Evolutionary conservation across 2,888 invertebrate species (phyloP), one percentile per base, ranked within the genome.

Genomic region (Hemistola chrysoprasaria): DNA sequence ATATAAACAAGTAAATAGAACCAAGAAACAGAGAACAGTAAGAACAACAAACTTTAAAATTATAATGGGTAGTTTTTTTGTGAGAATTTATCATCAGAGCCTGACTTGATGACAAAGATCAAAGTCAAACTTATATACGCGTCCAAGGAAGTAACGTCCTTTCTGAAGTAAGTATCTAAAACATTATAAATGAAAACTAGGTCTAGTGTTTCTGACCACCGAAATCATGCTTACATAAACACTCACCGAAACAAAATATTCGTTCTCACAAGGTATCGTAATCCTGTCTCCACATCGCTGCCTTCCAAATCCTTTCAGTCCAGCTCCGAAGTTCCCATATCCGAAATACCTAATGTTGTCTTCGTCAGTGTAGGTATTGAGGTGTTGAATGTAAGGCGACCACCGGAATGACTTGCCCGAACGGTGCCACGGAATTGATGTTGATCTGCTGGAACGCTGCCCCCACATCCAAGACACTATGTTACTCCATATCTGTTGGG

Each of bases 191-290:
- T 7, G 4, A 26, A 25, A n/a, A 22, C 9, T n/a, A n/a, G n/a
- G n/a, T n/a, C n/a, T n/a, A n/a, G n/a, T n/a, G n/a, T n/a, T n/a
- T n/a, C n/a, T n/a, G n/a, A n/a, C n/a, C 25, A 8, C 23, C 25
- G 6, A 6, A 22, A 28, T 25, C n/a, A 24, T 11, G 1, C 6
- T 9, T 3, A 27, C 11, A 28, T 8, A 22, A 22, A 26, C 11
- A 75, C 82, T 84, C 53, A 92, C 94, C 85, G 93, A 92, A 43
- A 96, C 91, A 64, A 96, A 93, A 67, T 96, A 95, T 63, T 96
- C 96, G 38, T 94, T 93, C 65, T 96, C 95, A 59, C 96, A 96
- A 0, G 95, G 95, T 79, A 96, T 92, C 0, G 95, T 92, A 30
- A 96, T 91, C 31, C 93, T 90, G 67, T 96, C 95, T 7, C 80